A percentile compares a stretch with the other conserved stretches of the same genome.
These are phyloP conservation scores for Antennarius striatus DNA, from an alignment of 2,113 vertebrate species.

Conservation along the genomic window DNA sequence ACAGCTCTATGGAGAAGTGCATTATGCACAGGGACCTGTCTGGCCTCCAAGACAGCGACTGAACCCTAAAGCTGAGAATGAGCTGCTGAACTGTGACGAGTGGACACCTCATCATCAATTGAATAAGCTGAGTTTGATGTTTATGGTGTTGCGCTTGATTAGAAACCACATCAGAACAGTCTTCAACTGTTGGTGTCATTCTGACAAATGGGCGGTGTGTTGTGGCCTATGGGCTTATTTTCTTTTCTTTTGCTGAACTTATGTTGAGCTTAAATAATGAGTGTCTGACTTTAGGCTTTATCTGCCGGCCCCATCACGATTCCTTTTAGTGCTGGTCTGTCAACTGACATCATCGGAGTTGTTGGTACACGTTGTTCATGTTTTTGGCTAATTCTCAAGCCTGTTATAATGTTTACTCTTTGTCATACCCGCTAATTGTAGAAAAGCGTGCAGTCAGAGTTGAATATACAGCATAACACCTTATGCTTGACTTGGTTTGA, in stretches of 20 bases:
- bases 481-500: too few relatives aligned
- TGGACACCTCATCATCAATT: constrained; percentile 23
- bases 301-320: neutral
- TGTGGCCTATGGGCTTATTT: constrained; percentile 28
- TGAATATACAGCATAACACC: neutral
- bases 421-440: neutral
- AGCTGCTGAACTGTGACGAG: constrained; percentile 25
- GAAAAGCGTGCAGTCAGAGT: neutral
- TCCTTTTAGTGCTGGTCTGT: constrained; percentile 5
- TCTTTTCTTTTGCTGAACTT: constrained; percentile 36
- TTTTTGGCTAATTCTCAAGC: constrained; percentile 14
- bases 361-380: constrained; percentile 3
- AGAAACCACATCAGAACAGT: neutral
- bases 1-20: constrained; percentile 54
- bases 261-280: constrained; percentile 29
- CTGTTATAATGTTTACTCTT: neutral
- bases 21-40: constrained; percentile 62
- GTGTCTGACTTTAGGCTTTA: neutral
- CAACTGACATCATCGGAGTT: constrained; percentile 17
- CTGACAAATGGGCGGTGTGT: constrained; percentile 37
- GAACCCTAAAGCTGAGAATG: constrained; percentile 31
- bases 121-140: constrained; percentile 21
- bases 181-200: constrained; percentile 23
- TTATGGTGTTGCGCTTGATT: constrained; percentile 23
- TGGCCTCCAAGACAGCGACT: constrained; percentile 67